Evolutionary conservation across 2,797 vertebrate genomes (phyloP).

Genomic region (Neoniphon sammara): DNA sequence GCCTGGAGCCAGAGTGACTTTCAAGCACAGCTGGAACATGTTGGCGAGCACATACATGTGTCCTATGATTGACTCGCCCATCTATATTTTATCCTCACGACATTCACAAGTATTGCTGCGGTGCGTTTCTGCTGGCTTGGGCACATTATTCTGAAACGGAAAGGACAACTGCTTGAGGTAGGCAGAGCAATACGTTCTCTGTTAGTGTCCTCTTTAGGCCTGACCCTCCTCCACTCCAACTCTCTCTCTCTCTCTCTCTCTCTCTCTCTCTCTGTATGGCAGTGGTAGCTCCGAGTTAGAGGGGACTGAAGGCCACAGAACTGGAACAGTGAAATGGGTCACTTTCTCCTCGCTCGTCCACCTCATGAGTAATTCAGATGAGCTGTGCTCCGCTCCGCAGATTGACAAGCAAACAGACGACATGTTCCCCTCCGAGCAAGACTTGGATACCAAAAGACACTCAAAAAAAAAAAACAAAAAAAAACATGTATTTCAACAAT

Average conservation of each 20-base stretch:
- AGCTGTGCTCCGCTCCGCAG: slow-evolving; percentile 29
- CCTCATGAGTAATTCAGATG: slow-evolving; percentile 73
- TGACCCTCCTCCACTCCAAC: background rate
- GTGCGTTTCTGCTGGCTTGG: slow-evolving; percentile 8
- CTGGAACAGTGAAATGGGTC: slow-evolving; percentile 73
- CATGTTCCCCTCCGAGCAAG: slow-evolving; percentile 41
- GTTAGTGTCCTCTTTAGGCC: slow-evolving; percentile 4
- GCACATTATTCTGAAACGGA: slow-evolving; percentile 31
- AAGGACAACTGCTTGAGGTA: slow-evolving; percentile 16
- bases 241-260: background rate
- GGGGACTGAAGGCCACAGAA: slow-evolving; percentile 52
- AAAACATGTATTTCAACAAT: slow-evolving; percentile 39
- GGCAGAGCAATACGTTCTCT: slow-evolving; percentile 10
- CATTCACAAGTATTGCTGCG: slow-evolving; percentile 29
- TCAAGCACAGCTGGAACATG: slow-evolving; percentile 20
- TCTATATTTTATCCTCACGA: slow-evolving; percentile 59
- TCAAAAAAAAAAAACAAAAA: slow-evolving; percentile 19
- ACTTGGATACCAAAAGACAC: slow-evolving; percentile 32
- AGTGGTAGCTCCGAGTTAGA: slow-evolving; percentile 29
- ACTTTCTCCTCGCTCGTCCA: slow-evolving; percentile 56
- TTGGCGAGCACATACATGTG: slow-evolving; percentile 38
- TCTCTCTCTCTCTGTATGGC: slow-evolving; percentile 33
- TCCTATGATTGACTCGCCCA: slow-evolving; percentile 40
- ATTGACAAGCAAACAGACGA: slow-evolving; percentile 43
- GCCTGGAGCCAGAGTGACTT: slow-evolving; percentile 51